Evolutionary conservation across 2,113 vertebrate species (phyloP), one percentile per base, ranked within the genome.

Genomic region (Eptatretus burgeri): DNA sequence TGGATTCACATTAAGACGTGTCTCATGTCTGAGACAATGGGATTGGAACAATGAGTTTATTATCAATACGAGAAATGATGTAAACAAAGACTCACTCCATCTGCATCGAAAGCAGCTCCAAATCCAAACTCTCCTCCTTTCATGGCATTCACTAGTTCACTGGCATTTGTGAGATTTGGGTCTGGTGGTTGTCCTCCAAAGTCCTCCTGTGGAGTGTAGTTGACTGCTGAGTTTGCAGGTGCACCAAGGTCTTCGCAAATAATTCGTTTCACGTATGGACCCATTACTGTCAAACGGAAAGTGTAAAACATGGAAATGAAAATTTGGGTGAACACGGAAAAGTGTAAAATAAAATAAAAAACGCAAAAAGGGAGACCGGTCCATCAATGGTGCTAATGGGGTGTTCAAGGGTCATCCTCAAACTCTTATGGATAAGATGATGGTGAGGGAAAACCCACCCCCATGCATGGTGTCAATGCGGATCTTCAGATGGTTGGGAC

Each of bases 21-120:
- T 41, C 3, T 41, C 5, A 7, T 41, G 27, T 41, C 3, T 41
- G 27, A 41, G 27, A 41, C 27, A 16, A 56, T 18, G 17, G 17
- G 7, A 18, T 18, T 7, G 14, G 7, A 2, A 16, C 2, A 16
- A 16, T 56, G 14, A 16, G 14, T 56, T 56, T 56, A 16, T 56
- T 14, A 18, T 16, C 53, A 5, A 18, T 56, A 14, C 53, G 7
- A 56, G 17, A 18, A 7, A 27, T 0, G 0, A 5, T 51, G 52
- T 51, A 71, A 64, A 13, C 64, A 62, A 16, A 63, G 66, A 13
- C 77, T 78, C 76, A 98, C 91, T 74, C 88, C 91, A 18, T 98
- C 91, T 50, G 85, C 88, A 76, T 98, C 91, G 73, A 98, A 93
- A 2, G 91, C 91, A 51, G 85, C 88, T 70, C 88, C 91, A 74